Evolutionary conservation across 2,113 vertebrate species (phyloP), one percentile per base, ranked within the genome.

Genomic region (Pavo muticus): DNA sequence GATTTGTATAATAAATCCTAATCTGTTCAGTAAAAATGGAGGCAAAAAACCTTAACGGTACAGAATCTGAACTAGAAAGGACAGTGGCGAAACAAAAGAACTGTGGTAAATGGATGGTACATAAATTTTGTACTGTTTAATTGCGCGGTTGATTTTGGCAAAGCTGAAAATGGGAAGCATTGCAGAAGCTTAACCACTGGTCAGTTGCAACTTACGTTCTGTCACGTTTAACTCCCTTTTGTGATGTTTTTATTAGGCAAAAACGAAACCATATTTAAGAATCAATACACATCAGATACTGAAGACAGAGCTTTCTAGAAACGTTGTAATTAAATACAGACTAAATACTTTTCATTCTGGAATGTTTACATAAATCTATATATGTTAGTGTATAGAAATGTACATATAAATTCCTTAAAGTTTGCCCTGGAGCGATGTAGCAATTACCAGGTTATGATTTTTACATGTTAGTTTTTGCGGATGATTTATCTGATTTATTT

Each of bases 401-500:
- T 44, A 78, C 3, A 4, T 71, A 70, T 94, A 75, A 90, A 94
- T 90, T 81, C 57, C 85, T 56, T 65, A 48, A 93, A 91, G 79
- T 94, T 93, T 95, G 61, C 88, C 95, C 94, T 1, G 11, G 57
- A 95, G 93, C 45, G 27, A 72, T 72, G 72, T 81, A 56, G 35
- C 85, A 95, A 95, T 95, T 91, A 90, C 3, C 20, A 57, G 48
- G 57, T 63, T 95, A 78, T 82, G 88, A 87, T 71, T 45, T 37
- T 63, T 82, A 59, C 72, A 40, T 81, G 73, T 91, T 88, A 88
- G 83, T 81, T 83, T 95, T 89, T 95, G 69, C 54, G 94, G 83
- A 52, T 75, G 45, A 94, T 68, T 91, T 88, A 91, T 95, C 91
- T 95, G 71, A 63, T 91, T 92, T 93, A 87, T 94, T 90, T 80